These are phyloP conservation scores for Chaitophorus viminalis DNA, from an alignment of 2,888 invertebrate species.

Conservation along the genomic window DNA sequence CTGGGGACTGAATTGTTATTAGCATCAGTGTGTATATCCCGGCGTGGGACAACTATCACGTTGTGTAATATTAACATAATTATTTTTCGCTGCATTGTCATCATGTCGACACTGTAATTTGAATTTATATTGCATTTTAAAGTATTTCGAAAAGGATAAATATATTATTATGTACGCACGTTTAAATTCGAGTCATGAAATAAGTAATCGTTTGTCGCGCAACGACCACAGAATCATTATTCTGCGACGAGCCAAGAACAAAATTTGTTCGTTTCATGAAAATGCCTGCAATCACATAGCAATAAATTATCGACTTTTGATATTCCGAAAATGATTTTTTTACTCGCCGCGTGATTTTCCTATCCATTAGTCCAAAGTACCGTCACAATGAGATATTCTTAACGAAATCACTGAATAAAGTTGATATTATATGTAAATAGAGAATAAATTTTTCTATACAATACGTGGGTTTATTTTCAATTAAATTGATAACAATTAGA, in stretches of 20 bases:
- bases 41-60: not conserved
- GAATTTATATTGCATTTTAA: conserved; percentile 54
- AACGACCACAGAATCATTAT: too few species aligned
- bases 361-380: too few species aligned
- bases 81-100: conserved; percentile 9
- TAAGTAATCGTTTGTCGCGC: not conserved
- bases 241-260: not conserved
- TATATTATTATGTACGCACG: not conserved
- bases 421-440: too few species aligned
- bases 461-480: too few species aligned
- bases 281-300: not conserved
- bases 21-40: not conserved
- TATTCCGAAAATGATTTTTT: not conserved
- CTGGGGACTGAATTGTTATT: conserved; percentile 1
- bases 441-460: too few species aligned
- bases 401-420: too few species aligned
- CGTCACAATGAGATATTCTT: too few species aligned
- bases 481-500: too few species aligned
- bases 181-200: not conserved
- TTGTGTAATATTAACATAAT: conserved; percentile 21
- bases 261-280: too few species aligned
- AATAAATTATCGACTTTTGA: not conserved
- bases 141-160: not conserved
- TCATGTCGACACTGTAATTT: conserved; percentile 5
- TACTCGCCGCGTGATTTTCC: too few species aligned